Evolutionary conservation across 2,797 vertebrate species (phyloP).

Genomic region (Rhinoraja longicauda): DNA sequence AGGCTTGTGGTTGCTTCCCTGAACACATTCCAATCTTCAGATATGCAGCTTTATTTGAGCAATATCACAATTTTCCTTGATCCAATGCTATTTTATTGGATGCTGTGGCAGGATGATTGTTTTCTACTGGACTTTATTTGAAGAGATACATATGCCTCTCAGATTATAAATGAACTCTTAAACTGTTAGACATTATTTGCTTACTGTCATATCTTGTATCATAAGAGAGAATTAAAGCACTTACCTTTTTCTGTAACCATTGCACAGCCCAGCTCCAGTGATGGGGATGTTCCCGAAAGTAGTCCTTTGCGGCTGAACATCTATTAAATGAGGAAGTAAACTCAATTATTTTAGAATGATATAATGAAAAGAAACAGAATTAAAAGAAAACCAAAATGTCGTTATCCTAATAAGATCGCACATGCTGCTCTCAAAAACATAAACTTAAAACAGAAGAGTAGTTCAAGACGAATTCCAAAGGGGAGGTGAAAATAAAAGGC

Average conservation of each 20-base stretch:
- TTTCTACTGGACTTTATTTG: too few species aligned
- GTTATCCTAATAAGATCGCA: background rate
- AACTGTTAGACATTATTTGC: too few species aligned
- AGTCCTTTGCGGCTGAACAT: constrained; percentile 90
- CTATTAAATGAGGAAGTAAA: constrained; percentile 46
- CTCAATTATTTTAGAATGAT: background rate
- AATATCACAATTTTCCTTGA: too few species aligned
- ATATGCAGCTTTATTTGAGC: too few species aligned
- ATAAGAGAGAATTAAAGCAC: background rate
- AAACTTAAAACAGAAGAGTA: background rate
- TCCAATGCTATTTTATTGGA: too few species aligned
- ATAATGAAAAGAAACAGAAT: background rate
- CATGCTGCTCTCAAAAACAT: background rate
- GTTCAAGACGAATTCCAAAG: background rate
- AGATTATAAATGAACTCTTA: too few species aligned
- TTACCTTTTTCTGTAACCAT: constrained; percentile 95
- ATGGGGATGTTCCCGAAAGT: constrained; percentile 93
- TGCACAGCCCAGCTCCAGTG: constrained; percentile 99
- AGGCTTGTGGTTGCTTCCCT: too few species aligned
- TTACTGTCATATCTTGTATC: background rate
- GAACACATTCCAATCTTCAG: too few species aligned
- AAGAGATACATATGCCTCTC: too few species aligned
- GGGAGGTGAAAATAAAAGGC: too few species aligned
- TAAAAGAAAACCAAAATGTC: background rate
- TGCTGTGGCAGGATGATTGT: too few species aligned